Base-by-base conservation (phyloP, 2,797 vertebrate genomes). In the Cirrhinus molitorella region DNA sequence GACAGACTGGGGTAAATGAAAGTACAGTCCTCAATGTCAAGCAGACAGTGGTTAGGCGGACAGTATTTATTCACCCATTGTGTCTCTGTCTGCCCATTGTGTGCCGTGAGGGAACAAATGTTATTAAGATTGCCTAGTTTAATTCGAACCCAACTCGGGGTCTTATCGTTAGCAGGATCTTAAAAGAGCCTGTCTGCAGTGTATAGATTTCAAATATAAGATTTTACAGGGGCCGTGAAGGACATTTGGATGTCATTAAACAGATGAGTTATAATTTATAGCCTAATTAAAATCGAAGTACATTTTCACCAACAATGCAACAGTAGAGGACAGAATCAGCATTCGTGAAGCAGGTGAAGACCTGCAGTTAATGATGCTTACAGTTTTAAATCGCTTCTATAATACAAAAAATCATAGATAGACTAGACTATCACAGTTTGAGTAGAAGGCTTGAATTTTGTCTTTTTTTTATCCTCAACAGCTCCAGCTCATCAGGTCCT, bases 211-310 rank as follows among this genome's bases (percentile, higher is more conserved):
- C 25, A 61, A 59, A 72, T 81, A 17, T 9, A 61, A 16, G 53
- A 61, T 63, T 55, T 80, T 70, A 70, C 43, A 45, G 40, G 21
- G 10, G 51, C 49, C 11, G 10, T 51, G 75, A 78, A 28, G 80
- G 34, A 10, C 61, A 79, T 83, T 79, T 79, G 65, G 51, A 83
- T 74, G 68, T 53, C 76, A 83, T 57, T 86, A 74, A 86, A 79
- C 21, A n/a, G 61, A 86, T 49, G 59, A 25, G 37, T 4, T 71
- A 59, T 79, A 47, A 73, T 85, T 72, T 72, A 72, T 34, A 61
- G 12, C 25, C 47, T 74, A 83, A 74, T 51, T 79, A 67, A 51
- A 63, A 79, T 31, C 7, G 6, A 43, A 23, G 49, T 7, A 49
- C 43, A 43, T 74, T 85, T 83, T 73, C 19, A 31, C 12, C 43